phyloP scores from a whole-genome alignment of 1,140 invertebrate species.

The Drosophila novamexicana region DNA sequence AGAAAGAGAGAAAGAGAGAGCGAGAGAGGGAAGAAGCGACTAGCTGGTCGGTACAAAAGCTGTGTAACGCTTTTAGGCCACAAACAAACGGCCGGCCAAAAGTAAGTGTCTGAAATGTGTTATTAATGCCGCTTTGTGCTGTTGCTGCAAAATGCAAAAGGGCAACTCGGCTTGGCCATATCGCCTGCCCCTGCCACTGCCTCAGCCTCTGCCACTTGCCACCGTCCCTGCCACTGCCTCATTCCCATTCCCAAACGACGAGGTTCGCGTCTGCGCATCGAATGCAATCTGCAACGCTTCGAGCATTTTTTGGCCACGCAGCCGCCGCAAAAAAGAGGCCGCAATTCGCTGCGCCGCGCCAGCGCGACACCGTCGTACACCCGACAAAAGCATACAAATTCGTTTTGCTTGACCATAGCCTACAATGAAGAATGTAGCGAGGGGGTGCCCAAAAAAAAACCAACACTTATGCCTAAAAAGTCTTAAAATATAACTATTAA shows the following conservation, averaged over 20 bases:
- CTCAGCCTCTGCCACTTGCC: slow-evolving; percentile 7
- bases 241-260: slow-evolving; percentile 3
- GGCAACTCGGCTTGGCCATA: slow-evolving; percentile 49
- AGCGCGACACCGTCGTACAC: slow-evolving; percentile 28
- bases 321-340: slow-evolving; percentile 46
- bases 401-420: slow-evolving; percentile 39
- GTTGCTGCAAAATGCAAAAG: slow-evolving; percentile 52
- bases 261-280: slow-evolving; percentile 52
- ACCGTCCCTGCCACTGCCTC: slow-evolving; percentile 6
- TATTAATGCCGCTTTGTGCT: slow-evolving; percentile 63
- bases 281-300: slow-evolving; percentile 83
- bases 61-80: slow-evolving; percentile 35
- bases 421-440: no score
- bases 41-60: neutral
- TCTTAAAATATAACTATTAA: no score
- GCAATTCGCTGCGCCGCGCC: slow-evolving; percentile 58
- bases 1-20: neutral
- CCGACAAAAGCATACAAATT: slow-evolving; percentile 55
- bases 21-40: neutral
- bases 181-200: neutral
- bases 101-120: slow-evolving; percentile 69
- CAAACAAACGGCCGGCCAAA: slow-evolving; percentile 22
- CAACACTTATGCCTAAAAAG: no score
- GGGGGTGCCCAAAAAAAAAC: no score
- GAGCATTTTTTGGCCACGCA: slow-evolving; percentile 64